These are phyloP conservation scores for Panonychus citri DNA, from an alignment of 1,140 invertebrate species.

Conservation along the genomic window DNA sequence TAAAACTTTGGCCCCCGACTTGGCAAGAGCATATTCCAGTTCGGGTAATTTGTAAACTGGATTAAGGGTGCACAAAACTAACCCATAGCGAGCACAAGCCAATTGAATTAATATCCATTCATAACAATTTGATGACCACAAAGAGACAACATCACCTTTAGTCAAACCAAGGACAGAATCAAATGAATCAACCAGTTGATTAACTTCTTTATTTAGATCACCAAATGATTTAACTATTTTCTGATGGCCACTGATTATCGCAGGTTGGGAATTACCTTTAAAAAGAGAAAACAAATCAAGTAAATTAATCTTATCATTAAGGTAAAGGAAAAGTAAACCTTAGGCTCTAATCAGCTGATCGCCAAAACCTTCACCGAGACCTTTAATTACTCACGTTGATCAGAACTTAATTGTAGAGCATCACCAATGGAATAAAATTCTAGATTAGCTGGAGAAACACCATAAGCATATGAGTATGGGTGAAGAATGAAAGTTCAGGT, in stretches of 20 bases:
- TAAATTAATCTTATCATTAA: too few relatives aligned
- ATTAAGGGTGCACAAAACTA: slow-evolving; percentile 10
- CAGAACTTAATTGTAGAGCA: neutral
- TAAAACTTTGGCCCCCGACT: slow-evolving; percentile 7
- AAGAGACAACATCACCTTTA: slow-evolving; percentile 10
- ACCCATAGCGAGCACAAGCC: slow-evolving; percentile 7
- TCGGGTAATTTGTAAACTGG: slow-evolving; percentile 9
- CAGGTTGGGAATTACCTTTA: too few relatives aligned
- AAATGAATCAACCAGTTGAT: slow-evolving; percentile 7
- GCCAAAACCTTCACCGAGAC: neutral
- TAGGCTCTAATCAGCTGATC: neutral
- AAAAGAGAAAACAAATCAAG: too few relatives aligned
- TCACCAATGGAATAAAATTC: slow-evolving; percentile 2
- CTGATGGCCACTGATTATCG: slow-evolving; percentile 8
- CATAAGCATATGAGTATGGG: slow-evolving; percentile 9
- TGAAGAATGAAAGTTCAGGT: neutral
- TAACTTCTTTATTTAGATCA: slow-evolving; percentile 10
- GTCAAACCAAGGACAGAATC: neutral
- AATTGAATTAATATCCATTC: slow-evolving; percentile 9
- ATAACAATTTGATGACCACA: slow-evolving; percentile 11
- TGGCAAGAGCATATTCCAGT: slow-evolving; percentile 8
- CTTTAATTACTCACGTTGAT: neutral
- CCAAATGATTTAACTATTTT: slow-evolving; percentile 8
- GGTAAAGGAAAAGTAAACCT: neutral
- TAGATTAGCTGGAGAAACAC: neutral